Conservation (phyloP, 2,888 invertebrate genomes). For the Nephrotoma flavescens region DNA sequence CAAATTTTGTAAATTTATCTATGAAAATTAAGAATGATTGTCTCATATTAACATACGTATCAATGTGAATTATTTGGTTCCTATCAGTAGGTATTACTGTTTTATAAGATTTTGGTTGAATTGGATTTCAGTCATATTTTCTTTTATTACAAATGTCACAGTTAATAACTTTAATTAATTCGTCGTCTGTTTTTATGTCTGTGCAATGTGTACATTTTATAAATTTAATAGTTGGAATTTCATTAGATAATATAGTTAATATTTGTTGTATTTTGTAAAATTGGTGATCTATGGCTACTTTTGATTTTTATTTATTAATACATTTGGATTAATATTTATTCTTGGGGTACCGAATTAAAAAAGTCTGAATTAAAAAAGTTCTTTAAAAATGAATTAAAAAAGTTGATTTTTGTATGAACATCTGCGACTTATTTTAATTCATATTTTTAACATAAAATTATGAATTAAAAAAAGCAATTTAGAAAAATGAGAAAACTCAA, state of each 20-base stretch:
- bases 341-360: too few relatives aligned
- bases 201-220: not conserved
- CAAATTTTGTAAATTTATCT: constrained; percentile 7
- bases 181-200: not conserved
- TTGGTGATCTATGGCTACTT: constrained; percentile 5
- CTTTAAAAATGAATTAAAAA: too few relatives aligned
- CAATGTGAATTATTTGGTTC: constrained; percentile 1
- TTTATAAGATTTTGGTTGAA: not conserved
- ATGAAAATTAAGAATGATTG: constrained; percentile 2
- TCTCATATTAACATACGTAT: not conserved
- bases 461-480: too few relatives aligned
- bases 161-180: not conserved
- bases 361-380: too few relatives aligned
- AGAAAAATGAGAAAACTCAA: too few relatives aligned
- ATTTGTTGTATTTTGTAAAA: constrained; percentile 4
- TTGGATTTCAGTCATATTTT: not conserved
- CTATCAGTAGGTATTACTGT: not conserved
- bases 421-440: too few relatives aligned
- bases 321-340: too few relatives aligned
- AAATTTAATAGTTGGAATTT: not conserved
- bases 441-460: too few relatives aligned
- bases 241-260: not conserved
- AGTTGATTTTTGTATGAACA: too few relatives aligned
- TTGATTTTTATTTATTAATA: too few relatives aligned
- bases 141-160: not conserved